Evolutionary conservation across 2,797 vertebrate genomes (phyloP).

Genomic region (Nyctalus aviator): DNA sequence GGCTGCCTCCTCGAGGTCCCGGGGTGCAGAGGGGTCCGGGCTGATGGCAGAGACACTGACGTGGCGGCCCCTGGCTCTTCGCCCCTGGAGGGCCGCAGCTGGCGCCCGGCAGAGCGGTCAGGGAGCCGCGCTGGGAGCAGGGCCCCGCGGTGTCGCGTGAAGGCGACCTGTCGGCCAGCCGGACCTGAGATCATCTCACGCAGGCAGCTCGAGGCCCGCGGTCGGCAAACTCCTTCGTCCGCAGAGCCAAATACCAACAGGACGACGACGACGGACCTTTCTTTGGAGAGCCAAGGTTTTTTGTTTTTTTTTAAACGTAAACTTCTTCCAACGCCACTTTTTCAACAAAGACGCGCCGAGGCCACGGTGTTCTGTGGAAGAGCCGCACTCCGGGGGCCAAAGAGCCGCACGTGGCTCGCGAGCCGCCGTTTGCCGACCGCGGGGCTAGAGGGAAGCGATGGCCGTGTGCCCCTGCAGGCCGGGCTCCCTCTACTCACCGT

Average conservation of each 20-base stretch:
- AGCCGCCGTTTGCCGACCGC: too few species aligned
- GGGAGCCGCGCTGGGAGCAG: neutral
- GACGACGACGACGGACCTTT: too few species aligned
- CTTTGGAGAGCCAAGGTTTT: too few species aligned
- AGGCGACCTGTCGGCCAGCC: neutral
- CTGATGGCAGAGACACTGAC: neutral
- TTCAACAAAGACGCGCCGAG: too few species aligned
- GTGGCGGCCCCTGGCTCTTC: fast-evolving
- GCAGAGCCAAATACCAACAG: too few species aligned
- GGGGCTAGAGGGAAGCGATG: neutral
- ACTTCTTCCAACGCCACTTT: too few species aligned
- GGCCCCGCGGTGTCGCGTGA: neutral
- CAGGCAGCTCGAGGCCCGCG: fast-evolving
- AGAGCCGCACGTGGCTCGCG: too few species aligned
- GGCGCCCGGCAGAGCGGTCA: fast-evolving
- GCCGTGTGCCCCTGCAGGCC: neutral
- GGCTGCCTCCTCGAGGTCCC: neutral
- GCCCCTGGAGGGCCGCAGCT: neutral
- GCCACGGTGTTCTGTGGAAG: too few species aligned
- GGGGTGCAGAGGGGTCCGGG: fast-evolving
- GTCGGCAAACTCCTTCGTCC: too few species aligned
- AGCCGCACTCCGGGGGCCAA: too few species aligned
- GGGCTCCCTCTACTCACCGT: neutral
- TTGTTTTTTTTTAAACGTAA: too few species aligned
- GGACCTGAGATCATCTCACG: neutral